Percentiles rank a stretch among this genome's conserved stretches.
These are phyloP conservation scores for Marcusenius ussheri DNA, from an alignment of 2,113 vertebrate species.

Conservation along the genomic window DNA sequence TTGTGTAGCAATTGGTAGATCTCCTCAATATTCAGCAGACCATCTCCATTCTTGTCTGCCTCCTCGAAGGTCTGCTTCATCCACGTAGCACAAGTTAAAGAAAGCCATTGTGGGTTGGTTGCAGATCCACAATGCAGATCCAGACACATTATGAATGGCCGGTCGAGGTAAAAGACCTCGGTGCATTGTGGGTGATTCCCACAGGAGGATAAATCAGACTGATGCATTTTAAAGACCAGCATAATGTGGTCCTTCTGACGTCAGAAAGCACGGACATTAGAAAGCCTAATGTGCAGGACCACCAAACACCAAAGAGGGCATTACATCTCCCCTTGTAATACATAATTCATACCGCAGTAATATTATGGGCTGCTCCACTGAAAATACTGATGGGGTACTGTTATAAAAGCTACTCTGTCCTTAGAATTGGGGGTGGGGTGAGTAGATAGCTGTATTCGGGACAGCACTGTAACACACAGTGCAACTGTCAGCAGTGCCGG, in stretches of 20 bases:
- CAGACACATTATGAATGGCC: background rate
- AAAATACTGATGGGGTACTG: background rate
- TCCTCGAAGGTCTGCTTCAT: conserved; percentile 96
- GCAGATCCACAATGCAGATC: background rate
- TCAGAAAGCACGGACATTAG: background rate
- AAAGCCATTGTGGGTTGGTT: conserved; percentile 37
- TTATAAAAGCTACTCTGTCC: background rate
- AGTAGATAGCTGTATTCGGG: background rate
- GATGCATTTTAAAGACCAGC: background rate
- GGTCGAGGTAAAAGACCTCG: background rate
- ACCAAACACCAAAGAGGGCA: background rate
- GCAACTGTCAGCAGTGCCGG: background rate
- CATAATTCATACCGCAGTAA: background rate
- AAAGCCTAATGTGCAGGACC: background rate
- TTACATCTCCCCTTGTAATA: background rate
- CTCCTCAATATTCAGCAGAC: conserved; percentile 89
- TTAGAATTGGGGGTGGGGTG: background rate
- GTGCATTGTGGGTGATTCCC: conserved; percentile 9
- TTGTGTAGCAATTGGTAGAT: conserved; percentile 95
- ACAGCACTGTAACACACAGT: background rate
- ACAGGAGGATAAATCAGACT: background rate
- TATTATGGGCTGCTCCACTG: background rate
- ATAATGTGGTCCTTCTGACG: background rate
- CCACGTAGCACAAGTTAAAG: conserved; percentile 77
- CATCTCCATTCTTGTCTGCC: conserved; percentile 94